Evolutionary conservation across 2,888 invertebrate genomes (phyloP).

Genomic region (Troides oblongomaculatus): DNA sequence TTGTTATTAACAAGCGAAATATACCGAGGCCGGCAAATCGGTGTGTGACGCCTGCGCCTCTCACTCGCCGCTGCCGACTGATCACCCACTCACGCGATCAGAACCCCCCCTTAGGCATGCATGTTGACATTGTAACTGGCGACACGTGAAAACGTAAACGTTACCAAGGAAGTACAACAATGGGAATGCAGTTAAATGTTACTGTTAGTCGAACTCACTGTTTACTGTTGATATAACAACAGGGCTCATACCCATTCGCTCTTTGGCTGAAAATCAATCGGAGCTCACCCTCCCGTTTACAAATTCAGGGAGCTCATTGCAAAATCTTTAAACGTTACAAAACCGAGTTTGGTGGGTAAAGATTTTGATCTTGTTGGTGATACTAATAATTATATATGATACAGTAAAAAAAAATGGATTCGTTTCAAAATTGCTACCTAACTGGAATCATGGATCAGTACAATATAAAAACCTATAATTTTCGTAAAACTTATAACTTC

Average conservation of each 20-base stretch:
- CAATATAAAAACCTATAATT: background rate
- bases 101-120: constrained; percentile 54
- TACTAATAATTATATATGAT: background rate
- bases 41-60: constrained; percentile 70
- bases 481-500: background rate
- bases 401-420: background rate
- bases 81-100: constrained; percentile 62
- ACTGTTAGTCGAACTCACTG: constrained; percentile 21
- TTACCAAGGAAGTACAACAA: constrained; percentile 21
- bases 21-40: constrained; percentile 56
- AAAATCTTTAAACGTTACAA: background rate
- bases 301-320: background rate
- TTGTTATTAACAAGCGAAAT: constrained; percentile 27
- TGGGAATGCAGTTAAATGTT: constrained; percentile 12
- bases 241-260: constrained; percentile 1
- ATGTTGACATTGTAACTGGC: constrained; percentile 26
- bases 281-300: background rate
- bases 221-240: constrained; percentile 19
- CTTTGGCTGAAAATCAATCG: background rate
- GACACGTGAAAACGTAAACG: constrained; percentile 27
- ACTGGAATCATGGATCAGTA: no score
- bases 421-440: no score
- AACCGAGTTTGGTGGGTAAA: background rate
- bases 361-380: background rate
- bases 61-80: constrained; percentile 49